Conservation (phyloP, 92 coral and sea anemone species). For the Metridium senile region DNA sequence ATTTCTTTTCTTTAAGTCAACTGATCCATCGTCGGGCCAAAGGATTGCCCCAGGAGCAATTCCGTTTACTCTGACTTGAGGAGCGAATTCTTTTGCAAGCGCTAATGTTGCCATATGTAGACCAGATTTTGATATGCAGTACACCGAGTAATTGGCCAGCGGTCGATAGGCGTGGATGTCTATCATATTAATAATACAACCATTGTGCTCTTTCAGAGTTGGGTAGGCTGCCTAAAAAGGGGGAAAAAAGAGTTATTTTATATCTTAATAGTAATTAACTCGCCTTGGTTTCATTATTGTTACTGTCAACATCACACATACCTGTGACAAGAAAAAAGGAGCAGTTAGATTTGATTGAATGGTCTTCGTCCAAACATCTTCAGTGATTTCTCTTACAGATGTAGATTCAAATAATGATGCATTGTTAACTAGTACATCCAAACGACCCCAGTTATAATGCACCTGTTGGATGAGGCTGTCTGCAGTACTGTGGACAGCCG, state of each 20-base stretch:
- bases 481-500: conserved; percentile 28
- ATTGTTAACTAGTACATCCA: conserved; percentile 69
- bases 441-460: conserved; percentile 59
- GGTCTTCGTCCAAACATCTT: conserved; percentile 49
- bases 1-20: conserved; percentile 7
- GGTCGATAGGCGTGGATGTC: conserved; percentile 74
- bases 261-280: too few relatives aligned
- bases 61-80: conserved; percentile 73
- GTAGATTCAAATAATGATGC: conserved; percentile 61
- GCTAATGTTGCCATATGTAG: conserved; percentile 77
- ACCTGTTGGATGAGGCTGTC: conserved; percentile 45
- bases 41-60: conserved; percentile 71
- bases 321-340: conserved; percentile 80
- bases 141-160: conserved; percentile 52
- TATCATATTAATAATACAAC: conserved; percentile 62
- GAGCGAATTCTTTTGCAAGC: conserved; percentile 72
- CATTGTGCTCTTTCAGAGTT: conserved; percentile 52
- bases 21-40: conserved; percentile 32
- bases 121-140: conserved; percentile 78
- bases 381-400: conserved; percentile 40
- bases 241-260: too few relatives aligned
- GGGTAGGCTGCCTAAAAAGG: conserved; percentile 81
- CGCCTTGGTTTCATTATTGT: neutral
- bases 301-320: too few relatives aligned
- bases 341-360: conserved; percentile 56